phyloP scores from a whole-genome alignment of 2,797 vertebrate genomes.

The Mus caroli region DNA sequence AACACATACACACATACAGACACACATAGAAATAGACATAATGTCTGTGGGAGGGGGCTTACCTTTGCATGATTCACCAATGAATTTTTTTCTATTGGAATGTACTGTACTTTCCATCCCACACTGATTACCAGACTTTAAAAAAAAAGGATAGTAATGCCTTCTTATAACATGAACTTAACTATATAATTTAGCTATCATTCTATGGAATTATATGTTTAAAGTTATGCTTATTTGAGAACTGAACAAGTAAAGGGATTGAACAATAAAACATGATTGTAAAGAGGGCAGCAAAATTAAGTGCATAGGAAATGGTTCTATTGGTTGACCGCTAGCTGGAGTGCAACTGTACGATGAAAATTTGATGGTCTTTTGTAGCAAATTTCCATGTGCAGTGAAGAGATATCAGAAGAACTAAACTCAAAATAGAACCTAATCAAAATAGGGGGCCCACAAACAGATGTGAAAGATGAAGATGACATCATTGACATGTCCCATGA shows the following conservation, averaged over 20 bases:
- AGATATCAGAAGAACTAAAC: constrained; percentile 27
- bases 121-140: neutral
- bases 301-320: constrained; percentile 22
- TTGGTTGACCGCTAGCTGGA: constrained; percentile 1
- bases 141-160: neutral
- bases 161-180: constrained; percentile 5
- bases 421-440: constrained; percentile 45
- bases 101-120: neutral
- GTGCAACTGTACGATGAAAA: neutral
- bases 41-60: neutral
- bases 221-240: constrained; percentile 49
- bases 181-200: constrained; percentile 21
- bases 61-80: neutral
- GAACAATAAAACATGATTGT: constrained; percentile 65
- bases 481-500: neutral
- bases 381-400: neutral
- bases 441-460: neutral
- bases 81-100: neutral
- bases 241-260: constrained; percentile 29
- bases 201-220: constrained; percentile 10
- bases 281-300: constrained; percentile 3
- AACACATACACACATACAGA: neutral
- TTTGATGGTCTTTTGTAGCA: neutral
- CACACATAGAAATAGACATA: neutral
- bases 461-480: neutral